Evolutionary conservation across 2,797 vertebrate species (phyloP), one percentile per base, ranked within the genome.

Genomic region (Rhynchonycteris naso): DNA sequence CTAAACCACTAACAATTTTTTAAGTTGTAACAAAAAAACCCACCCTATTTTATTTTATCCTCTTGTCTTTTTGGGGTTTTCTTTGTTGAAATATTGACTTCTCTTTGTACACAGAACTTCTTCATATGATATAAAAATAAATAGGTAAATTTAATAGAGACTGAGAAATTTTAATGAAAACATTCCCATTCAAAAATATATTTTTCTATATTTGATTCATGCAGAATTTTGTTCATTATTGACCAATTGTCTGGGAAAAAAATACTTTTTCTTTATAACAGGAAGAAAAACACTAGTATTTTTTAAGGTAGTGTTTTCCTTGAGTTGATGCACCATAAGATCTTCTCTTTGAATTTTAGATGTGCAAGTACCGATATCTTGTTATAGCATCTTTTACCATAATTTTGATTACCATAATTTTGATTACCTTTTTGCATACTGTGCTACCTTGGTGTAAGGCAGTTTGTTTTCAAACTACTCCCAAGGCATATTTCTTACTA

Each of bases 371-470:
- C 43, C 13, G 7, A n/a, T 90, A 93, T 30, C 18, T 90, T 82
- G n/a, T 80, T 47, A 74, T 28, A 94, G 13, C n/a, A 75, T 58
- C 68, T 56, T n/a, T 86, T 47, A 66, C 19, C 75, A 52, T 63
- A 69, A 90, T 93, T 88, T 69, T 92, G 54, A 30, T 87, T 87
- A 68, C n/a, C 83, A 75, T 63, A 69, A 90, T 93, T 88, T 69
- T 92, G 54, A 30, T 87, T 87, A 68, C n/a, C 83, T 71, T 15
- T 91, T 84, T 71, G 35, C 2, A 89, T 84, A 89, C 80, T 72
- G 15, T 72, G 19, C 24, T 93, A n/a, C 16, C 65, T 72, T 71
- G 56, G 10, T 71, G 9, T 59, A 84, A 43, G 9, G 13, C 88
- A 76, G 30, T 4, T 47, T 90, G 88, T 72, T 94, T 89, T 6